A percentile compares a stretch with the other conserved stretches of the same genome.
phyloP scores from a whole-genome alignment of 2,797 vertebrate species.

The Rhinophrynus dorsalis region DNA sequence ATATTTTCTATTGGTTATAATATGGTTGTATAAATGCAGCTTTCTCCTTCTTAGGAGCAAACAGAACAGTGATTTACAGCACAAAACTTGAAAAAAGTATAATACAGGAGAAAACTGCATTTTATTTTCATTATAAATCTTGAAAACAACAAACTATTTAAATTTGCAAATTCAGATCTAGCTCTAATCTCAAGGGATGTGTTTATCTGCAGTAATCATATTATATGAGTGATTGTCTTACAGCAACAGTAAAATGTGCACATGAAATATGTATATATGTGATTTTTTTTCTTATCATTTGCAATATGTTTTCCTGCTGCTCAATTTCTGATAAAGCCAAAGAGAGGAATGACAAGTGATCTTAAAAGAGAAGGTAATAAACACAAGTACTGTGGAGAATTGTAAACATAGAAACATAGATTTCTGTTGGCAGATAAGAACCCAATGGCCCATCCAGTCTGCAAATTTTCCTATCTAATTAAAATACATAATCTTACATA shows the following conservation, averaged over 20 bases:
- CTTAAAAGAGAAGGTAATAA: too few relatives aligned
- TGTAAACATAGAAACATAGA: too few relatives aligned
- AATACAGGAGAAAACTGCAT: slow-evolving; percentile 37
- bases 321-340: slow-evolving; percentile 22
- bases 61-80: slow-evolving; percentile 31
- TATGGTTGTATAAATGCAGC: slow-evolving; percentile 41
- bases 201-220: slow-evolving; percentile 43
- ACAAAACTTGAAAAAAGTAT: slow-evolving; percentile 37
- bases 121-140: slow-evolving; percentile 46
- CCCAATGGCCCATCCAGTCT: too few relatives aligned
- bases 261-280: slow-evolving; percentile 38
- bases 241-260: slow-evolving; percentile 20
- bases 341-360: slow-evolving; percentile 5
- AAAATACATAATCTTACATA: too few relatives aligned
- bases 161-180: slow-evolving; percentile 44
- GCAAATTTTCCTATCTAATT: too few relatives aligned
- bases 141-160: slow-evolving; percentile 37
- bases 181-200: slow-evolving; percentile 31
- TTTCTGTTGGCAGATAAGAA: too few relatives aligned
- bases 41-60: slow-evolving; percentile 19
- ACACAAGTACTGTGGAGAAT: too few relatives aligned
- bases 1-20: slow-evolving; percentile 30
- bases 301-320: slow-evolving; percentile 28
- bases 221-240: slow-evolving; percentile 41
- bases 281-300: slow-evolving; percentile 28